A percentile compares a stretch with the other conserved stretches of the same genome.
Evolutionary conservation across 2,888 invertebrate species (phyloP).

Genomic region (Tenthredo mesomela): DNA sequence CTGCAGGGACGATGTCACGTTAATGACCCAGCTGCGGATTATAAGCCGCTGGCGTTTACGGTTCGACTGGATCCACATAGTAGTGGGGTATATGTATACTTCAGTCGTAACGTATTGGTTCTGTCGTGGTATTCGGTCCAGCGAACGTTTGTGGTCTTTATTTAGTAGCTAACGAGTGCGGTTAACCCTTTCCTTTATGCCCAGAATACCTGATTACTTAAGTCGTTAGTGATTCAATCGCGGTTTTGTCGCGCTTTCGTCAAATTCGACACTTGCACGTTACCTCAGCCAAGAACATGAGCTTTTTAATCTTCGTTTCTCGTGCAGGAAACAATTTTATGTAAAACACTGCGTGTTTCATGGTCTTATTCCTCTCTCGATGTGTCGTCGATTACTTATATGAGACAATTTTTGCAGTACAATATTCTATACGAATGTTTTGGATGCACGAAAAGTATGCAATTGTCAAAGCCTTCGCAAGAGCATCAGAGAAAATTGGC

Average conservation of each 20-base stretch:
- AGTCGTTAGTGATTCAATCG: constrained; percentile 15
- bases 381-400: background rate
- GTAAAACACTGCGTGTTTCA: background rate
- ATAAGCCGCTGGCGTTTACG: constrained; percentile 41
- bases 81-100: background rate
- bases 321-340: constrained; percentile 12
- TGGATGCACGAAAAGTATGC: background rate
- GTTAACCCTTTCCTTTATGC: constrained; percentile 30
- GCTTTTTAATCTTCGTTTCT: background rate
- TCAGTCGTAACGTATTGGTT: constrained; percentile 16
- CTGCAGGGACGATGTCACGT: constrained; percentile 43
- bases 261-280: constrained; percentile 11
- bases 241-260: background rate
- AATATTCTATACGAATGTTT: background rate
- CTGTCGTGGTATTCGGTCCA: constrained; percentile 7
- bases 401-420: background rate
- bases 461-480: background rate
- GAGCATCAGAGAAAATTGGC: constrained; percentile 18
- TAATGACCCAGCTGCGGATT: constrained; percentile 42
- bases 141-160: constrained; percentile 19
- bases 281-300: background rate
- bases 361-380: background rate
- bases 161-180: constrained; percentile 45
- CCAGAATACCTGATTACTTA: constrained; percentile 31
- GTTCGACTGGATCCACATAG: constrained; percentile 19